Evolutionary conservation across 2,113 vertebrate species (phyloP).

Genomic region (Bothrops jararaca): DNA sequence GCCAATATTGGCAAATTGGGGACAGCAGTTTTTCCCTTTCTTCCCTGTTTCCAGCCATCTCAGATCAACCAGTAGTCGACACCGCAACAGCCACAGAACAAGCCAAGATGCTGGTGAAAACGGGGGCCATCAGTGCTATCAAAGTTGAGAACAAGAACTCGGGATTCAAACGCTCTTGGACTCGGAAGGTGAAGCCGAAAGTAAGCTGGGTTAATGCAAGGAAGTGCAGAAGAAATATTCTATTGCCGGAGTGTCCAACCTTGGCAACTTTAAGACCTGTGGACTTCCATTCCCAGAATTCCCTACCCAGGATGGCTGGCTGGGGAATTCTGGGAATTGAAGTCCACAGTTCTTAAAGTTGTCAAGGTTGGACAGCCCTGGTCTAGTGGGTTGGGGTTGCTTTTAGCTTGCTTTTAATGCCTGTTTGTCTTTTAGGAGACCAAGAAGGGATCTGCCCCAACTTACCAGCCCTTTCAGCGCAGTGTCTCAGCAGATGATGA

Average conservation of each 20-base stretch:
- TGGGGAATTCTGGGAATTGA: too few relatives aligned
- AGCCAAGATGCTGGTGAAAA: slow-evolving; percentile 91
- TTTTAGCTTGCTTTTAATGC: background rate
- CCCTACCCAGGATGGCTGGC: background rate
- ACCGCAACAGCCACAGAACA: slow-evolving; percentile 89
- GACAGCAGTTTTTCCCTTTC: background rate
- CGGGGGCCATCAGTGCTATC: slow-evolving; percentile 90
- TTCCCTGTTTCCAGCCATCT: slow-evolving; percentile 70
- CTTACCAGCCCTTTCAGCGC: slow-evolving; percentile 90
- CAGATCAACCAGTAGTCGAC: slow-evolving; percentile 88
- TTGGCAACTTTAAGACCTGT: background rate
- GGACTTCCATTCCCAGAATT: background rate
- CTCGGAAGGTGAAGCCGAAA: slow-evolving; percentile 88
- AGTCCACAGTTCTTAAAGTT: too few relatives aligned
- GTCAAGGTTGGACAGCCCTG: too few relatives aligned
- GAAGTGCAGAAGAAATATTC: background rate
- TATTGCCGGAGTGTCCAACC: background rate
- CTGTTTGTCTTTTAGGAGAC: slow-evolving; percentile 74
- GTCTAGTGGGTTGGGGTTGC: background rate
- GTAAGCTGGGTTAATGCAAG: slow-evolving; percentile 51
- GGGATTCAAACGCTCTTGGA: slow-evolving; percentile 89
- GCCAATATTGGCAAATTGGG: background rate
- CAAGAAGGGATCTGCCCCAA: slow-evolving; percentile 82
- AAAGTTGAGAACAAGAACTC: slow-evolving; percentile 93
- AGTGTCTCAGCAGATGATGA: slow-evolving; percentile 88